Percentiles rank a stretch among this genome's conserved stretches.
Evolutionary conservation across 1,140 invertebrate species (phyloP).

Genomic region (Aphaenogaster ashmeadi): DNA sequence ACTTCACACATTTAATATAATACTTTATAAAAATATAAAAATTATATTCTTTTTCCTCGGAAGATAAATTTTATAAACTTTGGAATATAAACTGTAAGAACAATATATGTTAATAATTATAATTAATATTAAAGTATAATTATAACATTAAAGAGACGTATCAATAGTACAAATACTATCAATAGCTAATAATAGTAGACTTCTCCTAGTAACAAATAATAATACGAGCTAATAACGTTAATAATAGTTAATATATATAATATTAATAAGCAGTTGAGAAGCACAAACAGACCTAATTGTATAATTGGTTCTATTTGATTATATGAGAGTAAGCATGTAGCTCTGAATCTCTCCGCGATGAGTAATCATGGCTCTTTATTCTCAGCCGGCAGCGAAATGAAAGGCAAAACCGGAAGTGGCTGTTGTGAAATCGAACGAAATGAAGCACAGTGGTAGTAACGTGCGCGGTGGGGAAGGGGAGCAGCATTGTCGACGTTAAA

Average conservation of each 20-base stretch:
- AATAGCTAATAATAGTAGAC: background rate
- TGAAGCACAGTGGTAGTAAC: conserved; percentile 54
- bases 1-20: background rate
- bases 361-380: conserved; percentile 60
- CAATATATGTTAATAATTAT: too few species aligned
- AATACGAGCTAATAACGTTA: background rate
- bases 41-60: too few species aligned
- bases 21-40: too few species aligned
- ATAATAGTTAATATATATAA: background rate
- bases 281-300: background rate
- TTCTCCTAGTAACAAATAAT: background rate
- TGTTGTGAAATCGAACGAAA: conserved; percentile 63
- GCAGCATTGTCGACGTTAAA: conserved; percentile 63
- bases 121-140: background rate
- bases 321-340: background rate
- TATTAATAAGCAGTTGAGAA: background rate
- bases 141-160: background rate
- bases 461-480: conserved; percentile 15
- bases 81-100: too few species aligned
- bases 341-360: conserved; percentile 51
- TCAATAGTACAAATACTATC: background rate
- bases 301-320: background rate
- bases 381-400: conserved; percentile 49
- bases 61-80: too few species aligned
- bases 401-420: conserved; percentile 69